These are phyloP conservation scores for Cloeon dipterum DNA, from an alignment of 2,888 invertebrate species.

Conservation along the genomic window DNA sequence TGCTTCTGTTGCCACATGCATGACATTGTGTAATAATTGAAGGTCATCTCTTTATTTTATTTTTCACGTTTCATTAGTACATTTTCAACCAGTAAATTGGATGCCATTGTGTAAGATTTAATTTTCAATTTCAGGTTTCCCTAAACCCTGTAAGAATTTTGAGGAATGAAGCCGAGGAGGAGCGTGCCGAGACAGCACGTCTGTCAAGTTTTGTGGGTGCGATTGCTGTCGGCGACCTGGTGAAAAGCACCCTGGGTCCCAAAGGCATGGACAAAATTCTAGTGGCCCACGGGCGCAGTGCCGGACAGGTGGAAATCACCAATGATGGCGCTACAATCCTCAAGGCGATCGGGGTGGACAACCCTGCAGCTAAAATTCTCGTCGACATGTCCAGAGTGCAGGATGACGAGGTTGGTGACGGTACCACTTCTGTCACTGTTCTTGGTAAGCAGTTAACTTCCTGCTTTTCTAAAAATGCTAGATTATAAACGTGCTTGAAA, in stretches of 20 bases:
- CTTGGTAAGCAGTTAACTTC: constrained; percentile 26
- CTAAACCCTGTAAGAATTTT: constrained; percentile 86
- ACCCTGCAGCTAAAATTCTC: constrained; percentile 95
- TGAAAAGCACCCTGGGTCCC: constrained; percentile 94
- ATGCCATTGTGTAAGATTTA: no score
- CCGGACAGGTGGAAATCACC: constrained; percentile 80
- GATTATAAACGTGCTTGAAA: neutral
- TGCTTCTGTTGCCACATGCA: no score
- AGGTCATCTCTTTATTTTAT: no score
- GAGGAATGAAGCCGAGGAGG: constrained; percentile 91
- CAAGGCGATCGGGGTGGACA: constrained; percentile 88
- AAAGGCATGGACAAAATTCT: constrained; percentile 96
- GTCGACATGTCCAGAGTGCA: constrained; percentile 98
- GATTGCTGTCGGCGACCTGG: constrained; percentile 94
- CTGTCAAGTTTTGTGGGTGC: constrained; percentile 96
- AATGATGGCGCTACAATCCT: constrained; percentile 99
- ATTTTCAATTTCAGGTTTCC: constrained; percentile 50
- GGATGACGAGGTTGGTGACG: constrained; percentile 99
- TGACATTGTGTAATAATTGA: no score
- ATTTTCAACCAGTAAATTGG: no score
- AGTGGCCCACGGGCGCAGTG: constrained; percentile 53
- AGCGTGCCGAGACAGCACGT: constrained; percentile 91
- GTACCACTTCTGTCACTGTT: constrained; percentile 98
- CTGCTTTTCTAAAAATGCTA: neutral
- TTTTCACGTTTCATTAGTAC: no score